Evolutionary conservation across 2,113 vertebrate species (phyloP).

Genomic region (Muntiacus muntjak): DNA sequence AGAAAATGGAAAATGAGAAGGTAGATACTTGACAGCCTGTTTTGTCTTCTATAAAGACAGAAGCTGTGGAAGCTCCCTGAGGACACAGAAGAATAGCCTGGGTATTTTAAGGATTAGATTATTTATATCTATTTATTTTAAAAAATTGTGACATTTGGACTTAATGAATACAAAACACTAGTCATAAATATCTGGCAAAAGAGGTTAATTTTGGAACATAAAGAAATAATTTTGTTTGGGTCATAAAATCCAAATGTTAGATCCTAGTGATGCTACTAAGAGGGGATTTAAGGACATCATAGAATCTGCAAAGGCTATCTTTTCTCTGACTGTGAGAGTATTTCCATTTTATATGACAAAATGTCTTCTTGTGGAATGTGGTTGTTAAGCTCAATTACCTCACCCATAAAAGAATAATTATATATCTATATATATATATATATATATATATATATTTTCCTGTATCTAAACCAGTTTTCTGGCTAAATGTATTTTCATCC

Average conservation of each 20-base stretch:
- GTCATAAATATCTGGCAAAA: background rate
- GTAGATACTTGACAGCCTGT: background rate
- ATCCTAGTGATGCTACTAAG: background rate
- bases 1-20: background rate
- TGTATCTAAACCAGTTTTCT: background rate
- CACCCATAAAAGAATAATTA: background rate
- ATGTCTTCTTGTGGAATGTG: background rate
- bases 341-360: background rate
- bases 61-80: background rate
- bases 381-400: background rate
- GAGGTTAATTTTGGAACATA: background rate
- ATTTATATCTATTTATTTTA: background rate
- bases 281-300: background rate
- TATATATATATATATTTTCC: background rate
- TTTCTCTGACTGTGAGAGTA: background rate
- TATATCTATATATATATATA: background rate
- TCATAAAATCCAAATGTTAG: background rate
- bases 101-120: constrained; percentile 20
- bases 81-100: background rate
- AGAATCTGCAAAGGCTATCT: background rate
- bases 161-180: background rate
- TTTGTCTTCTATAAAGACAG: background rate
- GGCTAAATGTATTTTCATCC: background rate
- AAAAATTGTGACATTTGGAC: background rate
- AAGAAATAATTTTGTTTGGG: background rate